phyloP scores from a whole-genome alignment of 2,113 vertebrate species.

The Sula dactylatra region DNA sequence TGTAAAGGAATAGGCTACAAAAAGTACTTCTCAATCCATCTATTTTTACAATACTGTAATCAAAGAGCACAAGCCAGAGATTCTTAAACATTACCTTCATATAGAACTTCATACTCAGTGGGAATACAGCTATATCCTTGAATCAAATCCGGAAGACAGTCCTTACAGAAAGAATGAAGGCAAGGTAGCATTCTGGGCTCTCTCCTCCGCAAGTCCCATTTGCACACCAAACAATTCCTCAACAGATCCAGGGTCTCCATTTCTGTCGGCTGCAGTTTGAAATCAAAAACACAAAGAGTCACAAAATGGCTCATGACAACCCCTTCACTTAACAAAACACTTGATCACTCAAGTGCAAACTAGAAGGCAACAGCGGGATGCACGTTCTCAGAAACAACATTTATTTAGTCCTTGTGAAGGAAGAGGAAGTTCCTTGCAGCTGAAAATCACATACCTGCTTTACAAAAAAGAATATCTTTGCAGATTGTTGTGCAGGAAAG shows the following conservation, averaged over 20 bases:
- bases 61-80: not conserved
- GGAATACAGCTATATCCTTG: conserved; percentile 55
- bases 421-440: not conserved
- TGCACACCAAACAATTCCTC: conserved; percentile 84
- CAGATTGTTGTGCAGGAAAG: conserved; percentile 47
- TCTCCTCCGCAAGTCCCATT: conserved; percentile 76
- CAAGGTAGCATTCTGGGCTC: conserved; percentile 84
- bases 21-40: not conserved
- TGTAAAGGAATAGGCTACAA: not conserved
- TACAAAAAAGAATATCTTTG: not conserved
- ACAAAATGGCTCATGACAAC: conserved; percentile 13
- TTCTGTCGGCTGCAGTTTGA: not conserved
- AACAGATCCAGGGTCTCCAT: conserved; percentile 52
- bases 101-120: not conserved
- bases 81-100: conserved; percentile 52
- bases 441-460: conserved; percentile 27
- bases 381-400: not conserved
- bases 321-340: not conserved
- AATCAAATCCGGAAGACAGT: conserved; percentile 74
- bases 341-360: not conserved
- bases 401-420: not conserved
- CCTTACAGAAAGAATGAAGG: conserved; percentile 85
- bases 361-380: not conserved
- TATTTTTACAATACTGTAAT: not conserved
- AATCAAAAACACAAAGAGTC: not conserved